phyloP scores from a whole-genome alignment of 2,888 invertebrate species.

The Epinotia ramella region DNA sequence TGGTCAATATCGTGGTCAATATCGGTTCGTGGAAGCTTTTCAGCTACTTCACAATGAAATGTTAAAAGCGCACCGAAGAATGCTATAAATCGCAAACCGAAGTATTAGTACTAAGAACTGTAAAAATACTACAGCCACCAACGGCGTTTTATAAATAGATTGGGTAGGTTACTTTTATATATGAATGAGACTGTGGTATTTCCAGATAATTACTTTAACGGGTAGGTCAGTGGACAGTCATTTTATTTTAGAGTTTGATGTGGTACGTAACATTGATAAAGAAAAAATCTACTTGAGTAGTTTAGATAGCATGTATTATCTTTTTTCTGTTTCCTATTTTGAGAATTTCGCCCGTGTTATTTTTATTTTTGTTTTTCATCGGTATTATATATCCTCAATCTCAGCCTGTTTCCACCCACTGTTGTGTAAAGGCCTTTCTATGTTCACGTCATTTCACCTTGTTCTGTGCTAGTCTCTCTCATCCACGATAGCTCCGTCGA shows the following conservation, averaged over 20 bases:
- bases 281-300: too few species aligned
- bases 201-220: background rate
- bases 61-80: slow-evolving; percentile 29
- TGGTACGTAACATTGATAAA: background rate
- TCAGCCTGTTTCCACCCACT: too few species aligned
- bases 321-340: too few species aligned
- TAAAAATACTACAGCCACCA: slow-evolving; percentile 30
- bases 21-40: slow-evolving; percentile 25
- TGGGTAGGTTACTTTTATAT: slow-evolving; percentile 3
- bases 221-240: background rate
- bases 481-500: too few species aligned
- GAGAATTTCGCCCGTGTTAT: too few species aligned
- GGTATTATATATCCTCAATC: too few species aligned
- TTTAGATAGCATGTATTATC: too few species aligned
- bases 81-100: slow-evolving; percentile 28
- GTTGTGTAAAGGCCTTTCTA: too few species aligned
- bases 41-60: slow-evolving; percentile 23
- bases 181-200: background rate
- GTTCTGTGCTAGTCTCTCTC: too few species aligned
- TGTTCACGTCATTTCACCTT: too few species aligned
- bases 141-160: slow-evolving; percentile 18
- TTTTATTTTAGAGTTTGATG: background rate
- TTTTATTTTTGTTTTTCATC: too few species aligned
- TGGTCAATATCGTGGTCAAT: too few species aligned
- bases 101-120: slow-evolving; percentile 29